Base-by-base conservation (phyloP, 30 jellyfish, hydroid and myxozoan species). In the Pseudorhiza aurosa region DNA sequence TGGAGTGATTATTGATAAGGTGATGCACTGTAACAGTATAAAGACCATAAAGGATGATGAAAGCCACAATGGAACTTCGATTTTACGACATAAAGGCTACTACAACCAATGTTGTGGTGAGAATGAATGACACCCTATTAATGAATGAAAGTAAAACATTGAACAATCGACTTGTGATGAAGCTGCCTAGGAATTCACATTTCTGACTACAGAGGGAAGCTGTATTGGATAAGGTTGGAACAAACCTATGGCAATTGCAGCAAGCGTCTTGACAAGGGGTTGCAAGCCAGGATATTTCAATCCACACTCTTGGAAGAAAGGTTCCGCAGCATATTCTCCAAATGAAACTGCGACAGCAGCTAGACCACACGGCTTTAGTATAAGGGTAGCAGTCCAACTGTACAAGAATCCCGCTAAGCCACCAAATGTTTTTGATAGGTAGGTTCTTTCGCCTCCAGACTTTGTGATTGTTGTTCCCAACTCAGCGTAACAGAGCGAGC, bases 371-470 rank as follows among this genome's bases (percentile, higher is more conserved):
- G 99, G 99, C 46, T 82, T 87, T 39, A 87, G 70, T 29, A 94
- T 64, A 1, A 94, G 55, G 29, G 94, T 87, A 7, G 99, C 97
- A 11, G 96, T 87, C 97, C 97, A 94, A 60, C 92, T 82, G 78
- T 85, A 87, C 26, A 94, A 25, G 79, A 94, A 94, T 22, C 97
- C 97, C 9, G 94, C 92, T 32, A 87, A 50, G 33, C 87, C 95
- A 35, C 99, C 99, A 51, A 85, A 87, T 0, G 73, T 88, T 60
- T 46, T 71, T 9, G 95, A 18, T 12, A 94, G 82, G 51, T 94
- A 94, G 11, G 99, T 83, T 70, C 94, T 74, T 65, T 94, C 99
- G 14, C 99, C 99, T 17, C 99, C 99, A 11, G 99, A 94, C 55
- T 76, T 59, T 8, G 82, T 82, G 58, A 82, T 78, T 15, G 95